Conservation (phyloP, 2,113 vertebrate genomes). For the Embiotoca jacksoni region DNA sequence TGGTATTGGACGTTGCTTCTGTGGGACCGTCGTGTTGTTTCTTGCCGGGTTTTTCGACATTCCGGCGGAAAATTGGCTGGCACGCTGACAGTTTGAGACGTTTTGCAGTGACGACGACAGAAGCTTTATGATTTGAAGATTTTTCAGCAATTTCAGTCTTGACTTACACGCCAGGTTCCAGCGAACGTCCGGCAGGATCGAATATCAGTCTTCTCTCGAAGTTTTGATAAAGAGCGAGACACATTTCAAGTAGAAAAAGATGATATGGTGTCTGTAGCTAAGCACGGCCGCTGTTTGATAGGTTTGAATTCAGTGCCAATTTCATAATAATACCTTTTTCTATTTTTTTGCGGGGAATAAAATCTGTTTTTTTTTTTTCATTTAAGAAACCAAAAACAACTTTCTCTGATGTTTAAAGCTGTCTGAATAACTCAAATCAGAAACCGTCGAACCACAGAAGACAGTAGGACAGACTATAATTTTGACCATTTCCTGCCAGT, state of each 20-base stretch:
- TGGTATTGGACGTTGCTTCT: background rate
- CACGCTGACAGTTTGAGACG: conserved; percentile 5
- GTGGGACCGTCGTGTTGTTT: conserved; percentile 11
- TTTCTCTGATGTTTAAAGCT: too few species aligned
- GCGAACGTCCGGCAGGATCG: background rate
- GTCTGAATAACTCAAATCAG: too few species aligned
- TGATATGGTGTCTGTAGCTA: background rate
- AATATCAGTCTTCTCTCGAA: background rate
- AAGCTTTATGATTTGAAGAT: background rate
- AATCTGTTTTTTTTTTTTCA: background rate
- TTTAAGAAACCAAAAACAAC: too few species aligned
- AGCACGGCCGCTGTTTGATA: background rate
- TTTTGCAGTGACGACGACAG: conserved; percentile 24
- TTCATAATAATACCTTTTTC: background rate
- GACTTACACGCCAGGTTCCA: background rate
- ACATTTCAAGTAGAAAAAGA: background rate
- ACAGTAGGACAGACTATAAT: too few species aligned
- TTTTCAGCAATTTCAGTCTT: conserved; percentile 6
- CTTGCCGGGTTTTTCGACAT: conserved; percentile 17
- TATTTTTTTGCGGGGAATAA: background rate
- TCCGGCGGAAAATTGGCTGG: conserved; percentile 12
- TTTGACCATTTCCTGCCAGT: too few species aligned
- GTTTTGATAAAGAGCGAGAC: background rate
- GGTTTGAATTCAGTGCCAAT: background rate
- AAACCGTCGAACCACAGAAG: too few species aligned